phyloP scores from a whole-genome alignment of 2,888 invertebrate genomes.

The Pinctada fucata region DNA sequence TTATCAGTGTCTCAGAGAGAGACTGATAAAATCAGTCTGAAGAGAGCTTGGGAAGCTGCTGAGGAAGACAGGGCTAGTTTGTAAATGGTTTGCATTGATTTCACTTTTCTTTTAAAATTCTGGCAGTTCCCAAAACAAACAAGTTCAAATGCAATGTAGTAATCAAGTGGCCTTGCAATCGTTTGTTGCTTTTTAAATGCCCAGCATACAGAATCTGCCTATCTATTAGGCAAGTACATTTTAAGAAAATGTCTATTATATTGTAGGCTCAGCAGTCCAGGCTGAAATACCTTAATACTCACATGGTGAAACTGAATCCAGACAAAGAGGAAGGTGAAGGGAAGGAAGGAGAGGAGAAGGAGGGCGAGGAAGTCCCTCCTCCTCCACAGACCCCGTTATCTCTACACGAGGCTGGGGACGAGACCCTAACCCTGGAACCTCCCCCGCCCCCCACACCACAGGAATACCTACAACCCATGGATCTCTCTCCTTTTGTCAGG shows the following conservation, averaged over 20 bases:
- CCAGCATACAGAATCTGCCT: no score
- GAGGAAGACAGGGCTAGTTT: slow-evolving; percentile 73
- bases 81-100: no score
- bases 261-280: slow-evolving; percentile 73
- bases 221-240: background rate
- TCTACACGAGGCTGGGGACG: slow-evolving; percentile 62
- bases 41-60: slow-evolving; percentile 77
- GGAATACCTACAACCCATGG: slow-evolving; percentile 72
- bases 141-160: no score
- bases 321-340: slow-evolving; percentile 55
- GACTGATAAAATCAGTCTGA: slow-evolving; percentile 76
- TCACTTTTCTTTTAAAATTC: no score
- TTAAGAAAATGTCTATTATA: background rate
- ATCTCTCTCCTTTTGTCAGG: slow-evolving; percentile 73
- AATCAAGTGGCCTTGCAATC: no score
- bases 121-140: no score
- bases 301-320: slow-evolving; percentile 68
- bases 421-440: slow-evolving; percentile 69
- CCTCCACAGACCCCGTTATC: slow-evolving; percentile 62
- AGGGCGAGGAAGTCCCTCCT: slow-evolving; percentile 43
- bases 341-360: slow-evolving; percentile 46
- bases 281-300: slow-evolving; percentile 72
- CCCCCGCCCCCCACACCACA: slow-evolving; percentile 70
- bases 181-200: no score
- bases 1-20: slow-evolving; percentile 70